Evolutionary conservation across 2,797 vertebrate genomes (phyloP).

Genomic region (Apogon hyalosoma): DNA sequence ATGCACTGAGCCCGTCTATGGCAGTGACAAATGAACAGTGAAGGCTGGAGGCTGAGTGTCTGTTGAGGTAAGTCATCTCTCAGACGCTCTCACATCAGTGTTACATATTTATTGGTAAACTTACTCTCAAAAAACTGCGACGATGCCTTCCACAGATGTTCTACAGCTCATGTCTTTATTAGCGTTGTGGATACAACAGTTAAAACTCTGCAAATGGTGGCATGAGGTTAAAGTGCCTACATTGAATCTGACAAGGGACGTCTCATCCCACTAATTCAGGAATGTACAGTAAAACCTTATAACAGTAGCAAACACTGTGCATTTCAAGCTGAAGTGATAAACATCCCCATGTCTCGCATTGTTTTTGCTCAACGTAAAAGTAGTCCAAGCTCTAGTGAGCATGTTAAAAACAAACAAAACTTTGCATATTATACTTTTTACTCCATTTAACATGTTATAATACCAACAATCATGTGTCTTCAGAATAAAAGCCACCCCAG

Average conservation of each 20-base stretch:
- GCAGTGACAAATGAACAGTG: constrained; percentile 41
- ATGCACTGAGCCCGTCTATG: constrained; percentile 17
- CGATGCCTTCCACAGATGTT: constrained; percentile 36
- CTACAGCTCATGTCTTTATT: constrained; percentile 79
- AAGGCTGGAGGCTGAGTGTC: constrained; percentile 21
- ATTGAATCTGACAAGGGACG: constrained; percentile 52
- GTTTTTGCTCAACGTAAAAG: constrained; percentile 34
- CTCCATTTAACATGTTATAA: constrained; percentile 74
- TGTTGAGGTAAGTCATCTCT: constrained; percentile 33
- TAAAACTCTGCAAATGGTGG: constrained; percentile 68
- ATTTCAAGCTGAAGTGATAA: constrained; percentile 56
- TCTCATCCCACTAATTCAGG: constrained; percentile 59
- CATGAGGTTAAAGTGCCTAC: constrained; percentile 77
- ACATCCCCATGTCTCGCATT: constrained; percentile 28
- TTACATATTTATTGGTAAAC: constrained; percentile 35
- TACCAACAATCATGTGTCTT: constrained; percentile 71
- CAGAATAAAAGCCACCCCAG: constrained; percentile 56
- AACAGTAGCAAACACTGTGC: constrained; percentile 55
- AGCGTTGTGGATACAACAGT: constrained; percentile 71
- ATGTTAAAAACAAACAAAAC: constrained; percentile 48
- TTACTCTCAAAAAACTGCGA: constrained; percentile 31
- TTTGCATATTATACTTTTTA: constrained; percentile 68
- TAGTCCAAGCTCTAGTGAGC: constrained; percentile 38
- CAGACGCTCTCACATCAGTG: constrained; percentile 18
- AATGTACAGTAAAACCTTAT: constrained; percentile 65